Evolutionary conservation across 1,140 invertebrate genomes (phyloP).

Genomic region (Brachystomella parvula): DNA sequence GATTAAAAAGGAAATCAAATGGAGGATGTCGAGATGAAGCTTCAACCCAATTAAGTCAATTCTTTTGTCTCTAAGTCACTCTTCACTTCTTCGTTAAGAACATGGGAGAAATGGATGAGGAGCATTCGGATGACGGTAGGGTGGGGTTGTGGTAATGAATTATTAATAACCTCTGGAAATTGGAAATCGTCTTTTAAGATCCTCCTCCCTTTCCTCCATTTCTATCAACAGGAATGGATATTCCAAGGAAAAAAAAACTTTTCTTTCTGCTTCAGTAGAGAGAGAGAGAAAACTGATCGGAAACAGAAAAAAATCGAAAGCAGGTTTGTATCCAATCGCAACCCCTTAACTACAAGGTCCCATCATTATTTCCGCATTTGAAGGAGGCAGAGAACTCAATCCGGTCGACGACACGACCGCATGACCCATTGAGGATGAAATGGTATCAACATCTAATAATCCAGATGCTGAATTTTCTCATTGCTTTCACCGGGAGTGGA

Average conservation of each 20-base stretch:
- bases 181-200: constrained; percentile 6
- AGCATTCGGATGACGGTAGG: neutral
- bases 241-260: neutral
- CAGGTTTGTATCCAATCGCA: neutral
- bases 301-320: neutral
- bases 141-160: neutral
- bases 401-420: neutral
- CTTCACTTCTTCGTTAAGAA: neutral
- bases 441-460: neutral
- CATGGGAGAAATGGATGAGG: neutral
- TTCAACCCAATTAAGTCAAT: neutral
- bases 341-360: neutral
- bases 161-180: constrained; percentile 12
- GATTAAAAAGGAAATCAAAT: neutral
- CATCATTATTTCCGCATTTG: neutral
- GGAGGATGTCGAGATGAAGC: neutral
- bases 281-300: neutral
- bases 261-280: neutral
- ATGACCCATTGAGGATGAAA: neutral
- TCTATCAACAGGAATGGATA: neutral
- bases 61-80: neutral
- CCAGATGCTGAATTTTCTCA: neutral
- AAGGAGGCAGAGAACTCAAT: neutral
- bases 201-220: neutral
- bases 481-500: neutral